Conservation (phyloP, 1,140 invertebrate genomes). For the Temnothorax longispinosus region DNA sequence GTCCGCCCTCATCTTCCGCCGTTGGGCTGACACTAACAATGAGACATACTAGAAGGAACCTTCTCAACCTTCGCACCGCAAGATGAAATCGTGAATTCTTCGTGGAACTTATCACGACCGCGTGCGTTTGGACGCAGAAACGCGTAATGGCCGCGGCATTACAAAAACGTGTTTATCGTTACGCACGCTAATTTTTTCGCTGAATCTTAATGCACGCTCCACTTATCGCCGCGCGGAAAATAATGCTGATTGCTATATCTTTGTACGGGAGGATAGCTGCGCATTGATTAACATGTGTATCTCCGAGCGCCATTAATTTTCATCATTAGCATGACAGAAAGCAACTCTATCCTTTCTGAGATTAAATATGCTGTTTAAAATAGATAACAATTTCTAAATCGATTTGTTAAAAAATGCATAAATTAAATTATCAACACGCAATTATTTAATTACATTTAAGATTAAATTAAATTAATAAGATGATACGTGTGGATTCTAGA, state of each 20-base stretch:
- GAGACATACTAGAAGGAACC: background rate
- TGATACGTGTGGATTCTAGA: background rate
- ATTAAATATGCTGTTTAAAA: background rate
- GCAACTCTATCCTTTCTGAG: background rate
- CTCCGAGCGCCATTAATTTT: background rate
- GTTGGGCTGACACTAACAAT: conserved; percentile 59
- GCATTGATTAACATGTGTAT: background rate
- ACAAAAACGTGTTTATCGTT: conserved; percentile 46
- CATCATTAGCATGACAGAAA: background rate
- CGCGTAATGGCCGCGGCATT: background rate
- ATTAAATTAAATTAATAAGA: conserved; percentile 13
- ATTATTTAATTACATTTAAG: conserved; percentile 23
- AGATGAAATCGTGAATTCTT: conserved; percentile 14
- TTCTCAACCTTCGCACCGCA: background rate
- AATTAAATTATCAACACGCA: background rate
- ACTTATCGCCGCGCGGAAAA: background rate
- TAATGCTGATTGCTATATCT: background rate
- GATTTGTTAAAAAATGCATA: background rate
- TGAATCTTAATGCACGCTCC: background rate
- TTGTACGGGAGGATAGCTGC: background rate
- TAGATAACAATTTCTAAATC: background rate
- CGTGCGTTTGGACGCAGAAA: background rate
- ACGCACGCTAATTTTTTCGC: background rate
- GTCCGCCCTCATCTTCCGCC: conserved; percentile 77
- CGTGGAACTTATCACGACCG: conserved; percentile 52